phyloP scores from a whole-genome alignment of 2,797 vertebrate genomes.

The Etheostoma nigrum region DNA sequence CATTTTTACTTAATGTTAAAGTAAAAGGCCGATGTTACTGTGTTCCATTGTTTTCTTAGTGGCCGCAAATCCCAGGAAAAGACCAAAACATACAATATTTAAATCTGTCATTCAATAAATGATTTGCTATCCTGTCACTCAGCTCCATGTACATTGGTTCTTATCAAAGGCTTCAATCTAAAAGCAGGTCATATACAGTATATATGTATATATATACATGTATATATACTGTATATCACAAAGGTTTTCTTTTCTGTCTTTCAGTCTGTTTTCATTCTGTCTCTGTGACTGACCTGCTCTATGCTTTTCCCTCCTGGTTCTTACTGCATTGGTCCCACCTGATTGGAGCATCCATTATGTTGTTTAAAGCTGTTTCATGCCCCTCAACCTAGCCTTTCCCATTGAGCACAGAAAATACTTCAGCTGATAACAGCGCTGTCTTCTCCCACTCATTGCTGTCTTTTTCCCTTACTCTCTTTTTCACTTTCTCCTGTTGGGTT shows the following conservation, averaged over 20 bases:
- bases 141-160: not conserved
- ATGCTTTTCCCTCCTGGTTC: not conserved
- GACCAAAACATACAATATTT: not conserved
- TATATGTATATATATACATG: no score
- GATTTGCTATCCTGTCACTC: not conserved
- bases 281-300: not conserved
- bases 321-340: slow-evolving; percentile 10
- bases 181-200: not conserved
- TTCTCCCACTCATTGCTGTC: slow-evolving; percentile 4
- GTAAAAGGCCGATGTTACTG: not conserved
- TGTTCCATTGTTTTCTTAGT: not conserved
- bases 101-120: not conserved
- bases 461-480: slow-evolving; percentile 5
- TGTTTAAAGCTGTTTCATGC: slow-evolving; percentile 42
- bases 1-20: not conserved
- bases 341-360: slow-evolving; percentile 46
- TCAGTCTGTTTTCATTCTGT: not conserved
- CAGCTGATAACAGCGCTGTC: slow-evolving; percentile 28
- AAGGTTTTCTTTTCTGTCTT: not conserved
- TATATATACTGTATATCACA: no score
- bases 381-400: slow-evolving; percentile 24
- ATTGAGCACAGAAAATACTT: slow-evolving; percentile 25
- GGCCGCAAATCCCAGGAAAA: not conserved
- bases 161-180: not conserved
- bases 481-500: slow-evolving; percentile 28